phyloP scores from a whole-genome alignment of 2,888 invertebrate genomes.

The Cephalotes varians region DNA sequence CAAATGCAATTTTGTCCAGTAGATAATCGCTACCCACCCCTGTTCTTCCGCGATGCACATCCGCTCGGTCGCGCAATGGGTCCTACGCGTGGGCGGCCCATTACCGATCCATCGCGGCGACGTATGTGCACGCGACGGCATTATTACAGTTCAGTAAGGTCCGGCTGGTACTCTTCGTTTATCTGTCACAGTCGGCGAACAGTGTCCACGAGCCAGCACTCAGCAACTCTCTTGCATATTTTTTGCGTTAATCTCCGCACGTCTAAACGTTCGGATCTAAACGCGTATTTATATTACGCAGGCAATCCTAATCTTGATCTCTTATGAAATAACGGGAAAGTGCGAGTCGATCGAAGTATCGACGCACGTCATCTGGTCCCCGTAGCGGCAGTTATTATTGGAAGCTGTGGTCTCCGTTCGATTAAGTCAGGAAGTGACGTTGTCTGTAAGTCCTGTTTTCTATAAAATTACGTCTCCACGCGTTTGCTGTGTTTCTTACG shows the following conservation, averaged over 20 bases:
- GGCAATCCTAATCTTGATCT: background rate
- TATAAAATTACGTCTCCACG: background rate
- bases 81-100: constrained; percentile 63
- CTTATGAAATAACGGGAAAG: background rate
- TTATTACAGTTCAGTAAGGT: constrained; percentile 56
- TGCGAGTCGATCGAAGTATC: constrained; percentile 2
- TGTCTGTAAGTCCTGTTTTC: background rate
- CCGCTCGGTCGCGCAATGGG: constrained; percentile 49
- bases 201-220: background rate
- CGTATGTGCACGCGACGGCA: constrained; percentile 63
- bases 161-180: constrained; percentile 33
- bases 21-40: background rate
- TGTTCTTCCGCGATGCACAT: constrained; percentile 36
- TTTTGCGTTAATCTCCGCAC: background rate
- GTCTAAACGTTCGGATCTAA: no score
- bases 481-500: background rate
- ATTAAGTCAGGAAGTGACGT: background rate
- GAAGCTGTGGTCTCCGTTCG: background rate
- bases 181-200: background rate
- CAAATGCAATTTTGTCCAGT: background rate
- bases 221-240: background rate
- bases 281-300: background rate
- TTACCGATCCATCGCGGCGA: constrained; percentile 45
- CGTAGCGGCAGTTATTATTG: background rate
- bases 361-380: background rate